Conservation (phyloP, 2,113 vertebrate genomes). For the Pollachius pollachius region DNA sequence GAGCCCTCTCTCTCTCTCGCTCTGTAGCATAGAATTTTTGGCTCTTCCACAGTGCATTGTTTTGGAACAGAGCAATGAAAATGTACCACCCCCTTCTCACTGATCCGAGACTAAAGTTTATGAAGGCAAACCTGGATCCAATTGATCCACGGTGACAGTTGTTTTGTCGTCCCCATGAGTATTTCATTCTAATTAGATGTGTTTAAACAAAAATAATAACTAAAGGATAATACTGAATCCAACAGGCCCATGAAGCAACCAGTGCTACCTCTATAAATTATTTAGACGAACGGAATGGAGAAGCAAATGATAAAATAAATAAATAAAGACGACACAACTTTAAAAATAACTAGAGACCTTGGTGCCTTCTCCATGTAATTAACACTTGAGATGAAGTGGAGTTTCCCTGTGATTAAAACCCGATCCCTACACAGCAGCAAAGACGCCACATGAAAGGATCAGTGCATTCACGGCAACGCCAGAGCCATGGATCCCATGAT, state of each 20-base stretch:
- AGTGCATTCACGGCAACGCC: no score
- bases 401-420: background rate
- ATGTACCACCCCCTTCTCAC: slow-evolving; percentile 24
- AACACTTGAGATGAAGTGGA: background rate
- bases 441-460: no score
- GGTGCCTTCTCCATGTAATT: background rate
- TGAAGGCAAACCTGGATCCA: slow-evolving; percentile 22
- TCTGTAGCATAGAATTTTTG: background rate
- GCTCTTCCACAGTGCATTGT: slow-evolving; percentile 21
- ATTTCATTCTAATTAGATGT: slow-evolving; percentile 7
- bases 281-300: background rate
- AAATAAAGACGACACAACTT: no score
- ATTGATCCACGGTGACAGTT: slow-evolving; percentile 12
- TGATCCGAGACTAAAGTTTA: slow-evolving; percentile 37
- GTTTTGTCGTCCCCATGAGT: background rate
- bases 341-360: no score
- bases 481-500: no score
- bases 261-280: background rate
- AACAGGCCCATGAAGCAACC: background rate
- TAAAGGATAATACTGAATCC: background rate
- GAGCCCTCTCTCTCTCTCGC: background rate
- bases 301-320: background rate
- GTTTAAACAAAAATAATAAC: background rate
- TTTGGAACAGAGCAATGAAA: slow-evolving; percentile 32
- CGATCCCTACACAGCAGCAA: background rate